These are phyloP conservation scores for Agonum fuliginosum DNA, from an alignment of 2,888 invertebrate species.

Conservation along the genomic window DNA sequence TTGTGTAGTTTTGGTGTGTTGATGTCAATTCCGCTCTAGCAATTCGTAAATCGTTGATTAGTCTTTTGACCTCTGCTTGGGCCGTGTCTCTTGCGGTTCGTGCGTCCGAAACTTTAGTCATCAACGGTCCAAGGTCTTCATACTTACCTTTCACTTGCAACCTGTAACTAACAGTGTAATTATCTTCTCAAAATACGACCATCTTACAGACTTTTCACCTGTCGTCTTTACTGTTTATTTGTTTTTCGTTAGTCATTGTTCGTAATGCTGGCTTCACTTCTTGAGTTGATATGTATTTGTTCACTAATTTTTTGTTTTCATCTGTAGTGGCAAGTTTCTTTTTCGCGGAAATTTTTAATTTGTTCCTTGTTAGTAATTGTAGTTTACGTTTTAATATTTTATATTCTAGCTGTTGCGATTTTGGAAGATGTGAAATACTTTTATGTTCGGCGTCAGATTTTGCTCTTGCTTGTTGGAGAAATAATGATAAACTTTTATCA, in stretches of 20 bases:
- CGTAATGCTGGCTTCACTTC: constrained; percentile 40
- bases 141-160: constrained; percentile 72
- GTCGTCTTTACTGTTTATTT: constrained; percentile 46
- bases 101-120: constrained; percentile 69
- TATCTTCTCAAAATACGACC: constrained; percentile 18
- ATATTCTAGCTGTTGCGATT: constrained; percentile 71
- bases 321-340: constrained; percentile 48
- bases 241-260: constrained; percentile 53
- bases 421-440: constrained; percentile 65
- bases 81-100: constrained; percentile 68
- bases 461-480: constrained; percentile 53
- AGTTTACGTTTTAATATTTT: constrained; percentile 68
- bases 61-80: constrained; percentile 68
- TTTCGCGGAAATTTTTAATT: constrained; percentile 40
- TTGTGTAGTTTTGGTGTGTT: constrained; percentile 67
- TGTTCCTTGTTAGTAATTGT: constrained; percentile 62
- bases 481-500: constrained; percentile 52
- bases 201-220: constrained; percentile 54
- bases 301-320: constrained; percentile 59
- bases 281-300: constrained; percentile 4
- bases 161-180: constrained; percentile 64
- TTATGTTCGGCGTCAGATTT: constrained; percentile 48
- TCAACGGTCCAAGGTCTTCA: constrained; percentile 69
- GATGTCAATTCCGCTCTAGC: constrained; percentile 67
- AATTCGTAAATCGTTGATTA: constrained; percentile 67